These are phyloP conservation scores for Caenorhabditis angaria DNA, from an alignment of 2,888 invertebrate genomes.

Conservation along the genomic window DNA sequence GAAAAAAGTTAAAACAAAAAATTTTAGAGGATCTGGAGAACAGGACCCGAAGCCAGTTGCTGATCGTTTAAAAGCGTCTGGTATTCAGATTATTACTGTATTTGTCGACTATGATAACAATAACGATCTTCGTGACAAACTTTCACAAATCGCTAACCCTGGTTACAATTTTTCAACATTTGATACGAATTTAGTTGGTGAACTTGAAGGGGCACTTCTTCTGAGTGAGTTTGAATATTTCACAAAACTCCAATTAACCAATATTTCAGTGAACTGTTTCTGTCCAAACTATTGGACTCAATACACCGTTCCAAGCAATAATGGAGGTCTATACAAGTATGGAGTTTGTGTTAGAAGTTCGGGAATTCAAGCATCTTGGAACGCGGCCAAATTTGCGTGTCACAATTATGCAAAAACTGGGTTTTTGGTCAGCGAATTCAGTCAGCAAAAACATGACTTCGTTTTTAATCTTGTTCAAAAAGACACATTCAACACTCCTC, in stretches of 20 bases:
- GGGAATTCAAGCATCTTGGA: conserved; percentile 22
- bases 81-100: conserved; percentile 35
- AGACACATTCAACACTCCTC: conserved; percentile 13
- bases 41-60: conserved; percentile 29
- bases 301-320: conserved; percentile 13
- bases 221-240: conserved; percentile 21
- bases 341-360: conserved; percentile 28
- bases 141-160: conserved; percentile 22
- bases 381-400: conserved; percentile 29
- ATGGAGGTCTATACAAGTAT: conserved; percentile 18
- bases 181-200: conserved; percentile 29
- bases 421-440: conserved; percentile 26
- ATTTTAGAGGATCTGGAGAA: conserved; percentile 20
- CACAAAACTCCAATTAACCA: background rate
- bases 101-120: conserved; percentile 34
- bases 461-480: conserved; percentile 13
- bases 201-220: conserved; percentile 30
- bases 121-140: conserved; percentile 13
- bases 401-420: conserved; percentile 11
- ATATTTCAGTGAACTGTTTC: conserved; percentile 37
- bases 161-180: conserved; percentile 21
- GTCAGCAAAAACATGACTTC: conserved; percentile 24
- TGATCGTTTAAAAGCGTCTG: conserved; percentile 27
- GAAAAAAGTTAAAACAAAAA: background rate
- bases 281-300: conserved; percentile 37